Evolutionary conservation across 2,797 vertebrate species (phyloP).

Genomic region (Argyrosomus regius): DNA sequence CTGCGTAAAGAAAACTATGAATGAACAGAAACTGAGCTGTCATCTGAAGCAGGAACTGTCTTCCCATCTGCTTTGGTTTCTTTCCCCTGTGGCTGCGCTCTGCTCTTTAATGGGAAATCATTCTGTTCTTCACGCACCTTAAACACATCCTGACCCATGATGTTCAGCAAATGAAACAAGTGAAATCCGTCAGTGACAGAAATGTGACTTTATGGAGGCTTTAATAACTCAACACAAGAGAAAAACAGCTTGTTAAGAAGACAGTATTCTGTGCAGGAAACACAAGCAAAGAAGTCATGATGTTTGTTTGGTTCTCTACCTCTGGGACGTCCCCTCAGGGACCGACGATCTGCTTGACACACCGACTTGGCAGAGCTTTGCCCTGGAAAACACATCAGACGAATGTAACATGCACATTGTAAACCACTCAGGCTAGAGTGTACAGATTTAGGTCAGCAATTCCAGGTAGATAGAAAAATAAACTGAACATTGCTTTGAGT

Average conservation of each 20-base stretch:
- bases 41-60: conserved; percentile 43
- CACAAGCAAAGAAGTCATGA: neutral
- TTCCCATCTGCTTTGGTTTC: conserved; percentile 55
- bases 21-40: conserved; percentile 6
- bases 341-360: conserved; percentile 24
- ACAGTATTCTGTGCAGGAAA: neutral
- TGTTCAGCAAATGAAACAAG: conserved; percentile 57
- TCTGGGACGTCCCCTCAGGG: conserved; percentile 41
- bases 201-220: neutral
- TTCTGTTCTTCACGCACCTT: conserved; percentile 52
- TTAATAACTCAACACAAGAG: neutral
- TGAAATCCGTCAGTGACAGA: conserved; percentile 29
- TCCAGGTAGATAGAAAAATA: conserved; percentile 22
- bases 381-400: conserved; percentile 75
- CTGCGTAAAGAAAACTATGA: neutral
- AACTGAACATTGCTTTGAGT: neutral
- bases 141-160: conserved; percentile 57
- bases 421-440: conserved; percentile 46
- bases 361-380: conserved; percentile 31
- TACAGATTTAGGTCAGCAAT: conserved; percentile 55
- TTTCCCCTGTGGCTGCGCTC: conserved; percentile 37
- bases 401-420: conserved; percentile 55
- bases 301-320: conserved; percentile 46
- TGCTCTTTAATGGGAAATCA: conserved; percentile 68
- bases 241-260: neutral